phyloP scores from a whole-genome alignment of 2,113 vertebrate genomes.

The Etheostoma cragini region DNA sequence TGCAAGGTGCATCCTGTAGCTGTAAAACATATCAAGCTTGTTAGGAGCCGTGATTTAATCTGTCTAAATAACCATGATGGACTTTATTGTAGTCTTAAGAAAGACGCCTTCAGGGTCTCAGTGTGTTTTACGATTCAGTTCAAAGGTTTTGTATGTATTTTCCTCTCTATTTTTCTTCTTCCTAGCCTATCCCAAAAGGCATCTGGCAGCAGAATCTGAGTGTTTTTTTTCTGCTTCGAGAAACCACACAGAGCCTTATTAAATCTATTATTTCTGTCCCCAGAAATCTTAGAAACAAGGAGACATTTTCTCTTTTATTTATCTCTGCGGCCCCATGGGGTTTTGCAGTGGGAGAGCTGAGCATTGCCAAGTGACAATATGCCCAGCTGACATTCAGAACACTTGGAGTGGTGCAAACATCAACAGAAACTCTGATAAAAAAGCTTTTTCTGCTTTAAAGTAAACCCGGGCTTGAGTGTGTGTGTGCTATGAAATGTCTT shows the following conservation, averaged over 20 bases:
- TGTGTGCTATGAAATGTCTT: slow-evolving; percentile 5
- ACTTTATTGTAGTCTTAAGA: slow-evolving; percentile 28
- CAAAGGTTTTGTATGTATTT: slow-evolving; percentile 26
- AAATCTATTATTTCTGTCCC: slow-evolving; percentile 53
- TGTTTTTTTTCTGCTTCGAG: slow-evolving; percentile 8
- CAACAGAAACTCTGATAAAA: slow-evolving; percentile 46
- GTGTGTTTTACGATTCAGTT: slow-evolving; percentile 29
- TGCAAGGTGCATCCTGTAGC: neutral
- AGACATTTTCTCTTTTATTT: slow-evolving; percentile 51
- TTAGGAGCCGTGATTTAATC: slow-evolving; percentile 40
- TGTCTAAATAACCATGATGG: slow-evolving; percentile 32
- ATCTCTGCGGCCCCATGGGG: slow-evolving; percentile 43
- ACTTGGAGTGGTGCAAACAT: slow-evolving; percentile 46
- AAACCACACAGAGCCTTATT: slow-evolving; percentile 49
- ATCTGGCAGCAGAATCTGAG: slow-evolving; percentile 37
- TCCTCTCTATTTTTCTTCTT: slow-evolving; percentile 9
- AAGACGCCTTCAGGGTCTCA: slow-evolving; percentile 20
- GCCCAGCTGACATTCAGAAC: slow-evolving; percentile 61
- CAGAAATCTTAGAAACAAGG: slow-evolving; percentile 52
- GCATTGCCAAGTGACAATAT: slow-evolving; percentile 57
- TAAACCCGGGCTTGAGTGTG: slow-evolving; percentile 21
- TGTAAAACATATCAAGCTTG: slow-evolving; percentile 25
- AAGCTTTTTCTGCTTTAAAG: slow-evolving; percentile 15
- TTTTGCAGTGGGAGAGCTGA: slow-evolving; percentile 49
- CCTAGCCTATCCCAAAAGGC: slow-evolving; percentile 7